Percentiles rank a stretch among this genome's conserved stretches.
Evolutionary conservation across 2,888 invertebrate species (phyloP).

Genomic region (Schizotus pectinicornis): DNA sequence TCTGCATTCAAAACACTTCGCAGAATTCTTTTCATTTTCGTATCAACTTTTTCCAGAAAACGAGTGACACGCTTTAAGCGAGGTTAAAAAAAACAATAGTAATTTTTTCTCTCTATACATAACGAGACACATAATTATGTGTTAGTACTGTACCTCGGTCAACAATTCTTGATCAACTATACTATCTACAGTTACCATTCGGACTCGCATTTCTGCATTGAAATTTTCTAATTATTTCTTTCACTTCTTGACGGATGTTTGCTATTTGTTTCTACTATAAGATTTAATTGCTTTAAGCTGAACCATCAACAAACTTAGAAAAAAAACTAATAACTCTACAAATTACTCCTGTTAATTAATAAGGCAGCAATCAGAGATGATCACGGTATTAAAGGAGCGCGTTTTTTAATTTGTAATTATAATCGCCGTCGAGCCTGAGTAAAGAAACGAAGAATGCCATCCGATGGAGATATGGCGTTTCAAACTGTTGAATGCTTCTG

Average conservation of each 20-base stretch:
- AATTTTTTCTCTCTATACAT: too few species aligned
- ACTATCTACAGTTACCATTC: too few species aligned
- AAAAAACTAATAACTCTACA: slow-evolving; percentile 11
- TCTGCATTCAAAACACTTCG: too few species aligned
- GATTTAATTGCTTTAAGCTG: background rate
- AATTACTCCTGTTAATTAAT: slow-evolving; percentile 25
- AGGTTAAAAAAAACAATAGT: too few species aligned
- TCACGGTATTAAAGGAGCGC: slow-evolving; percentile 23
- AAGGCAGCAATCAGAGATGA: slow-evolving; percentile 21
- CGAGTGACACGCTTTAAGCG: too few species aligned
- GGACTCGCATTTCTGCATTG: too few species aligned
- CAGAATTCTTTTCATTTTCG: too few species aligned
- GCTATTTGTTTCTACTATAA: background rate
- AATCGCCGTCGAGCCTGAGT: slow-evolving; percentile 14
- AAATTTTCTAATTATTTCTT: background rate
- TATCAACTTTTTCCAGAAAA: too few species aligned
- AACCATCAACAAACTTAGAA: background rate
- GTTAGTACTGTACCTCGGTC: too few species aligned
- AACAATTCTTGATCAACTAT: too few species aligned
- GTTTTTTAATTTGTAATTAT: slow-evolving; percentile 31
- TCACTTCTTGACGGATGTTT: background rate
- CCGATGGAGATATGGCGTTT: slow-evolving; percentile 44
- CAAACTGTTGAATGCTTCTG: slow-evolving; percentile 45
- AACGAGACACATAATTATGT: too few species aligned
- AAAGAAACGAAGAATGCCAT: slow-evolving; percentile 42